Conservation (phyloP, 1,140 invertebrate species). For the Epicauta chinensis region DNA sequence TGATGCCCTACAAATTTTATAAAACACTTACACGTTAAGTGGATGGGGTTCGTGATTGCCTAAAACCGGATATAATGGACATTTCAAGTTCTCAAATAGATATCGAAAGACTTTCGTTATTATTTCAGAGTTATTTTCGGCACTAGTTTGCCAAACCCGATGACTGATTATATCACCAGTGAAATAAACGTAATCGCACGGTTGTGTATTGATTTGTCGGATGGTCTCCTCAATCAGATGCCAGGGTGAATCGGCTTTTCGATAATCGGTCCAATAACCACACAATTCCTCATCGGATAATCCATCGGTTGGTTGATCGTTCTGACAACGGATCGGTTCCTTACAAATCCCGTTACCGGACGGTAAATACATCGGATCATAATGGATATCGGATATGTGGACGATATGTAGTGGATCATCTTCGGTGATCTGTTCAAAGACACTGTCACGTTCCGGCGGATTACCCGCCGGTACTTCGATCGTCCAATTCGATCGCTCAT, state of each 20-base stretch:
- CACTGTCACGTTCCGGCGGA: slow-evolving; percentile 1
- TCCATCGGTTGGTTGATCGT: slow-evolving; percentile 54
- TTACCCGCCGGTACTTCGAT: slow-evolving; percentile 45
- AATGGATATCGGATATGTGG: slow-evolving; percentile 76
- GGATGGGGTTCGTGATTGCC: slow-evolving; percentile 90
- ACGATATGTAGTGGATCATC: slow-evolving; percentile 50
- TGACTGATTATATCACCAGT: slow-evolving; percentile 83
- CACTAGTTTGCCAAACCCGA: slow-evolving; percentile 73
- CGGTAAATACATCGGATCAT: slow-evolving; percentile 65
- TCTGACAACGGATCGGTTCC: slow-evolving; percentile 74
- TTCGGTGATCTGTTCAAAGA: too few species aligned
- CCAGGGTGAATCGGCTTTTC: slow-evolving; percentile 56
- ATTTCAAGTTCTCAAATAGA: slow-evolving; percentile 57
- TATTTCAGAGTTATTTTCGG: slow-evolving; percentile 55
- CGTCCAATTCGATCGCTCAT: slow-evolving; percentile 48
- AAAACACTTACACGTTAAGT: slow-evolving; percentile 65
- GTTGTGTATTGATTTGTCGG: slow-evolving; percentile 20
- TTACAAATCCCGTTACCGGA: slow-evolving; percentile 62
- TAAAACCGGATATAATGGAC: slow-evolving; percentile 63
- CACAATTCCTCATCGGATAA: slow-evolving; percentile 51
- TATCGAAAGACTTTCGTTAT: slow-evolving; percentile 52
- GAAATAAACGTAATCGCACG: slow-evolving; percentile 67
- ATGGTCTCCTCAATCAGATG: slow-evolving; percentile 23
- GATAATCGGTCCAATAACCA: slow-evolving; percentile 72
- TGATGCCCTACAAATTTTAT: background rate